Conservation (phyloP, 2,888 invertebrate species). For the Rutpela maculata region DNA sequence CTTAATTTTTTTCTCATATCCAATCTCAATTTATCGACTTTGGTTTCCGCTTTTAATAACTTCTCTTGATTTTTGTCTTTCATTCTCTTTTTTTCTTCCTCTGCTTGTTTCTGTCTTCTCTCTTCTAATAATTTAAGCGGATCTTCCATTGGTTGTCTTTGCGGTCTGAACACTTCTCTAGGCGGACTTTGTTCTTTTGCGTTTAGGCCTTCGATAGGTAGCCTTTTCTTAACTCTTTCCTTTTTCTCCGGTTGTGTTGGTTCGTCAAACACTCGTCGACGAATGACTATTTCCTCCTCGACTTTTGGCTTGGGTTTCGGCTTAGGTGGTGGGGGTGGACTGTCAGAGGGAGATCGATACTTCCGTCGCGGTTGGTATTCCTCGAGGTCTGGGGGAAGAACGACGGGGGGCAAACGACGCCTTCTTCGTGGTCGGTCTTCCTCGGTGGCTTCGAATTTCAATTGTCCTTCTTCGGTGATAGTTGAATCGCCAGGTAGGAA, state of each 20-base stretch:
- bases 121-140: slow-evolving; percentile 65
- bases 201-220: slow-evolving; percentile 56
- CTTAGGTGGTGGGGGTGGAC: slow-evolving; percentile 59
- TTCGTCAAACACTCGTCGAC: slow-evolving; percentile 66
- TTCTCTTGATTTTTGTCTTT: slow-evolving; percentile 68
- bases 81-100: slow-evolving; percentile 69
- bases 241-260: slow-evolving; percentile 64
- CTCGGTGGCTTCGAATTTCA: slow-evolving; percentile 69
- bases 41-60: slow-evolving; percentile 67
- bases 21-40: slow-evolving; percentile 68
- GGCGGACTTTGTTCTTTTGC: slow-evolving; percentile 59
- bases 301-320: slow-evolving; percentile 63
- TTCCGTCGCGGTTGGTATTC: slow-evolving; percentile 31
- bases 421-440: slow-evolving; percentile 64
- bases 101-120: slow-evolving; percentile 65
- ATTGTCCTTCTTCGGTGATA: slow-evolving; percentile 69
- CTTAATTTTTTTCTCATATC: slow-evolving; percentile 69
- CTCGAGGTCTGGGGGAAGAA: slow-evolving; percentile 39
- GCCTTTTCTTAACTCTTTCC: slow-evolving; percentile 66
- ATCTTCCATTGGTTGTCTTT: slow-evolving; percentile 66
- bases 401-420: slow-evolving; percentile 57
- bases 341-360: slow-evolving; percentile 31
- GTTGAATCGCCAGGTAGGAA: slow-evolving; percentile 71
- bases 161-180: slow-evolving; percentile 59
- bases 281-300: slow-evolving; percentile 67